Base-by-base conservation (phyloP, 23 tunicate species). In the Phallusia fumigata region DNA sequence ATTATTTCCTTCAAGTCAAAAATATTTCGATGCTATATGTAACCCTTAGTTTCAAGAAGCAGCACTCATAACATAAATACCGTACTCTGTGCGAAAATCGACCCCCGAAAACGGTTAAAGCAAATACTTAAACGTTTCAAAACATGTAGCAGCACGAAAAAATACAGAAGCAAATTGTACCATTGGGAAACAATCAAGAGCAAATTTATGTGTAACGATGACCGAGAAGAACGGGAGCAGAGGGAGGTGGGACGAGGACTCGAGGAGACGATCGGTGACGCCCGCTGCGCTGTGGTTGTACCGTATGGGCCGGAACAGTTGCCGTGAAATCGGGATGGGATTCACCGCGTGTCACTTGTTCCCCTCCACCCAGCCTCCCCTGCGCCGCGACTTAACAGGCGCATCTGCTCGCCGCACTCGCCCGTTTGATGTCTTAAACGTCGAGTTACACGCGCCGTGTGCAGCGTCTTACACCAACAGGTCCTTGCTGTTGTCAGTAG, bases 271-370 rank as follows among this genome's bases (percentile, higher is more conserved):
- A 58, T 24, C 69, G 69, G 69, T 22, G 69, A 22, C 69, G 69
- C 69, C 26, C 28, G 69, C 69, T 58, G 69, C 69, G 69, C 28
- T 58, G 69, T 58, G 69, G 69, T 58, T 58, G 69, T 58, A 58
- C 69, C 69, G 69, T 58, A 58, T 58, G 69, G 69, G 69, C 69
- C 69, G 69, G 69, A 58, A 58, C 69, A 58, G 69, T 58, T 58
- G 69, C 69, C 69, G 69, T 58, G 69, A 58, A 58, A 58, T 58
- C 69, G 69, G 69, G 69, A 21, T 58, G 69, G 69, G 69, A 58
- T 58, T 58, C 69, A 24, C 69, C 69, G 69, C 69, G 69, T 58
- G 69, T 58, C 69, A 58, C 69, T 58, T 58, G 69, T 24, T 58
- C 28, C 69, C 69, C 69, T 58, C 26, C 69, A 24, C 28, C 69